These are phyloP conservation scores for Gephyroberyx darwinii DNA, from an alignment of 2,797 vertebrate species.

Conservation along the genomic window DNA sequence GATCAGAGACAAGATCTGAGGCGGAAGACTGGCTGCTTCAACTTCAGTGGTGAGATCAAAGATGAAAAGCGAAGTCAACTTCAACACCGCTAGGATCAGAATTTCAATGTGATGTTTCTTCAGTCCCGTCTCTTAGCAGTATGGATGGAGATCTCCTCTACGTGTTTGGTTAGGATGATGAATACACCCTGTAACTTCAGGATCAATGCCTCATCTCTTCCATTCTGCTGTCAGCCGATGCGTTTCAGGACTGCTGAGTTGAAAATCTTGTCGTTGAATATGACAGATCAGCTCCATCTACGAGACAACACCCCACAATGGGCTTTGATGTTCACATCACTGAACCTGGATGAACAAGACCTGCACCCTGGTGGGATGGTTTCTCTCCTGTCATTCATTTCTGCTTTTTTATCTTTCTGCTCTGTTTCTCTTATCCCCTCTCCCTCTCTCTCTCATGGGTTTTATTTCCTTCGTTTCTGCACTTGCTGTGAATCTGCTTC, in stretches of 20 bases:
- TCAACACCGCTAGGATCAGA: slow-evolving; percentile 8
- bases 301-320: neutral
- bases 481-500: too few species aligned
- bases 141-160: neutral
- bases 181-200: neutral
- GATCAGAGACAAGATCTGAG: slow-evolving; percentile 36
- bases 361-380: neutral
- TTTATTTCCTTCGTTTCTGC: too few species aligned
- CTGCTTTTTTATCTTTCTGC: neutral
- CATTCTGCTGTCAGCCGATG: neutral
- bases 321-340: neutral
- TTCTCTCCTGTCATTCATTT: neutral
- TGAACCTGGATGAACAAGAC: neutral
- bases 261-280: neutral
- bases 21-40: slow-evolving; percentile 26
- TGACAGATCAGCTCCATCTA: slow-evolving; percentile 3
- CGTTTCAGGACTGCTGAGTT: neutral
- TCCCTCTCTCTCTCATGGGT: too few species aligned
- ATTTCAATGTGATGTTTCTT: slow-evolving; percentile 2
- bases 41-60: slow-evolving; percentile 28
- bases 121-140: slow-evolving; percentile 7
- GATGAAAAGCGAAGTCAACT: slow-evolving; percentile 5
- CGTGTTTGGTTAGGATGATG: slow-evolving; percentile 17
- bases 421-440: too few species aligned
- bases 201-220: neutral